These are phyloP conservation scores for Myotis pilosus DNA, from an alignment of 2,797 vertebrate species.

Conservation along the genomic window DNA sequence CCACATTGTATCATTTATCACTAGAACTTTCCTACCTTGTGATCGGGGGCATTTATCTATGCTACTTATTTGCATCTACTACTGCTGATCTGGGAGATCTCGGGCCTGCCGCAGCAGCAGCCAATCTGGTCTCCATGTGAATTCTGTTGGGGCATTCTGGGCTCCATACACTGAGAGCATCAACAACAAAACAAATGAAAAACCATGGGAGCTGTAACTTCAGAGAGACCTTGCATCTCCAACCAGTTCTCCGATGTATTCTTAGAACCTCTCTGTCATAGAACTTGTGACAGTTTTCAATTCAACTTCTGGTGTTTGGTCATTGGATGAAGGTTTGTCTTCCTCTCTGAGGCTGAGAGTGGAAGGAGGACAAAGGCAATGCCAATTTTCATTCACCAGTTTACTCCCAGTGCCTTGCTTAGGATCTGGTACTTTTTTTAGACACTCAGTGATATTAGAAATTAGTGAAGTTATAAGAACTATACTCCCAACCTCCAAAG, in stretches of 20 bases:
- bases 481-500: neutral
- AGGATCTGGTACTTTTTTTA: neutral
- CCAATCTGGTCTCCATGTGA: neutral
- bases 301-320: neutral
- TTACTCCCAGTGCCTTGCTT: neutral
- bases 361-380: neutral
- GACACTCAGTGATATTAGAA: neutral
- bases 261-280: neutral
- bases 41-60: neutral
- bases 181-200: neutral
- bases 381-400: neutral
- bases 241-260: neutral
- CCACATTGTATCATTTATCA: neutral
- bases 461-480: neutral
- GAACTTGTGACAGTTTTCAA: neutral
- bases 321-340: neutral
- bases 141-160: neutral
- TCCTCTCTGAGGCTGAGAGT: neutral
- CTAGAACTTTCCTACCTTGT: neutral
- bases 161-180: neutral
- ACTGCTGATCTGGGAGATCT: neutral
- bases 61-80: neutral
- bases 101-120: fast-evolving
- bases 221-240: neutral
- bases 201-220: neutral